phyloP scores from a whole-genome alignment of 2,797 vertebrate genomes.

The Margarornis squamiger region DNA sequence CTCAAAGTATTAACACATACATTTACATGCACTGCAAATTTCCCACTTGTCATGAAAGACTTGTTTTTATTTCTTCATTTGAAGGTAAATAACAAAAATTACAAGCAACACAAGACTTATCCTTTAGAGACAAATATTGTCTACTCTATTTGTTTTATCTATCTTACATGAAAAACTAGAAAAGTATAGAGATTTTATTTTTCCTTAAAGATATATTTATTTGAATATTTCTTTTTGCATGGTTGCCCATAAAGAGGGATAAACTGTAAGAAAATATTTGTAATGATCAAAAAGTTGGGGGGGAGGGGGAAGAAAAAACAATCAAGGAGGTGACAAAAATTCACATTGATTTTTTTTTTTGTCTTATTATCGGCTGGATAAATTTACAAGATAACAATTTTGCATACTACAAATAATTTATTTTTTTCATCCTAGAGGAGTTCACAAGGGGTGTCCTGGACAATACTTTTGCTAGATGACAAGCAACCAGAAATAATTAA shows the following conservation, averaged over 20 bases:
- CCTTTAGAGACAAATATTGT: not conserved
- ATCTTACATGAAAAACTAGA: not conserved
- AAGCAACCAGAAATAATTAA: not conserved
- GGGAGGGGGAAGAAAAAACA: not conserved
- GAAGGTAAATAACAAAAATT: not conserved
- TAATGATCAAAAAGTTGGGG: not conserved
- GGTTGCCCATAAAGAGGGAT: not conserved
- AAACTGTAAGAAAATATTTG: not conserved
- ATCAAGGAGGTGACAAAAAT: not conserved
- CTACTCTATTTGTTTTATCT: not conserved
- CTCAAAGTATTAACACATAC: not conserved
- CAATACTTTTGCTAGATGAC: not conserved
- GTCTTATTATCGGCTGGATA: not conserved
- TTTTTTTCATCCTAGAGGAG: not conserved
- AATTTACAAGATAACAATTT: not conserved
- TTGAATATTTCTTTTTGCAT: not conserved
- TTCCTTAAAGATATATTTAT: not conserved
- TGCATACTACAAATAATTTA: not conserved
- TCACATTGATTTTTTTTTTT: not conserved
- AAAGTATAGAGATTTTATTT: not conserved
- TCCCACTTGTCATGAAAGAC: not conserved
- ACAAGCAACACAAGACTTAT: not conserved
- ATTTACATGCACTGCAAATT: not conserved
- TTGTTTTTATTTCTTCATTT: not conserved
- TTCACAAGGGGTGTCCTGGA: not conserved